Conservation (phyloP, 2,888 invertebrate genomes). For the Drosophila crucigera region DNA sequence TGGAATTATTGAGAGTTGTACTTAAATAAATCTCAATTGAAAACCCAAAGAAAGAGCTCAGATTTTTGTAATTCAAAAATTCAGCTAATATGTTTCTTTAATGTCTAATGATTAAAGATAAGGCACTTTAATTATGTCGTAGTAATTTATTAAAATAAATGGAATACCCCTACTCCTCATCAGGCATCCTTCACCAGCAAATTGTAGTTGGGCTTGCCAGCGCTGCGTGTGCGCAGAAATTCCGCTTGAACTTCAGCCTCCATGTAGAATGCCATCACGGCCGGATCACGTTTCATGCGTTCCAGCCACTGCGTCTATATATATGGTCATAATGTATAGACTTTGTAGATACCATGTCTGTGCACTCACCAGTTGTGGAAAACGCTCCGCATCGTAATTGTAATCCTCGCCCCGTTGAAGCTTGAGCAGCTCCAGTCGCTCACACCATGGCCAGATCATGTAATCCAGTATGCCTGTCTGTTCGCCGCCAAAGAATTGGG, state of each 20-base stretch:
- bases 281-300: slow-evolving; percentile 90
- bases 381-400: slow-evolving; percentile 62
- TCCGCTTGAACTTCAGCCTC: slow-evolving; percentile 91
- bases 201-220: slow-evolving; percentile 88
- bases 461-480: slow-evolving; percentile 92
- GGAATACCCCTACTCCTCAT: slow-evolving; percentile 3
- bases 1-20: slow-evolving; percentile 6
- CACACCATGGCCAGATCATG: slow-evolving; percentile 95
- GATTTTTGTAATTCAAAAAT: neutral
- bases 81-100: neutral
- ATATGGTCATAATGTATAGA: slow-evolving; percentile 16
- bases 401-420: slow-evolving; percentile 88
- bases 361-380: slow-evolving; percentile 62
- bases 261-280: slow-evolving; percentile 89
- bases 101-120: slow-evolving; percentile 8
- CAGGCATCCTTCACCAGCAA: slow-evolving; percentile 67
- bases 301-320: slow-evolving; percentile 89
- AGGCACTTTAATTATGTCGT: slow-evolving; percentile 54
- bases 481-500: slow-evolving; percentile 89
- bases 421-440: slow-evolving; percentile 87
- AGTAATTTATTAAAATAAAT: slow-evolving; percentile 6
- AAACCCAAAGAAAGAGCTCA: slow-evolving; percentile 34
- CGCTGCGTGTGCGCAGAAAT: slow-evolving; percentile 89
- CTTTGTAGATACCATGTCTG: no score
- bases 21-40: slow-evolving; percentile 19